Evolutionary conservation across 1,140 invertebrate species (phyloP), one percentile per base, ranked within the genome.

Genomic region (Calliopsis andreniformis): DNA sequence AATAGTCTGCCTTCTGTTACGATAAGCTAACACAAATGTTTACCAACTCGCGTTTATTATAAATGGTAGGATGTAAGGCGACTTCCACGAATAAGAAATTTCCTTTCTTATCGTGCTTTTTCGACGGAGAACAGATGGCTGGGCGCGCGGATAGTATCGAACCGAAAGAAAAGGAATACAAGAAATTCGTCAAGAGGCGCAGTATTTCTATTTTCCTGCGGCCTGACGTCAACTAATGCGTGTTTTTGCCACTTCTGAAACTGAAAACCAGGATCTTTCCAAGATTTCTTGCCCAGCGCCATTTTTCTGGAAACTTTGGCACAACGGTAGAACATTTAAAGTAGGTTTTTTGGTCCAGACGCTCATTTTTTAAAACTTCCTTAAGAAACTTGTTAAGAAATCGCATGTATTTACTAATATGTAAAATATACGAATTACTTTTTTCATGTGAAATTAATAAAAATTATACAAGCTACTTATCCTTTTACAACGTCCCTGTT

Each of bases 161-260:
- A 30, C 25, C 18, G 32, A 23, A 42, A 59, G 56, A 59, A 59
- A 59, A 59, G n/a, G n/a, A 30, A 12, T 32, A 10, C 32, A 59
- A 59, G 56, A 59, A 59, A 59, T 59, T 39, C 32, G 10, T 18
- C 18, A 30, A 39, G 56, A 39, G 32, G 32, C n/a, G n/a, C n/a
- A 16, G 56, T 35, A 6, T 30, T 39, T 53, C 32, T 53, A 28
- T 70, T 59, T 70, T 23, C 53, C 8, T 12, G 20, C n/a, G 3
- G 28, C 18, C n/a, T 3, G 56, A 59, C 32, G 56, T 59, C 56
- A 32, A 59, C 56, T 20, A 14, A 59, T 59, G 56, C n/a, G 32
- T 59, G n/a, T 39, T 39, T 20, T 35, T n/a, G 10, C 20, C 39
- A 8, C n/a, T 32, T 35, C 2, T 30, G 55, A 30, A 35, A 18